A percentile compares a stretch with the other conserved stretches of the same genome.
Conservation (phyloP, 2,113 vertebrate genomes). For the Thomomys bottae region DNA sequence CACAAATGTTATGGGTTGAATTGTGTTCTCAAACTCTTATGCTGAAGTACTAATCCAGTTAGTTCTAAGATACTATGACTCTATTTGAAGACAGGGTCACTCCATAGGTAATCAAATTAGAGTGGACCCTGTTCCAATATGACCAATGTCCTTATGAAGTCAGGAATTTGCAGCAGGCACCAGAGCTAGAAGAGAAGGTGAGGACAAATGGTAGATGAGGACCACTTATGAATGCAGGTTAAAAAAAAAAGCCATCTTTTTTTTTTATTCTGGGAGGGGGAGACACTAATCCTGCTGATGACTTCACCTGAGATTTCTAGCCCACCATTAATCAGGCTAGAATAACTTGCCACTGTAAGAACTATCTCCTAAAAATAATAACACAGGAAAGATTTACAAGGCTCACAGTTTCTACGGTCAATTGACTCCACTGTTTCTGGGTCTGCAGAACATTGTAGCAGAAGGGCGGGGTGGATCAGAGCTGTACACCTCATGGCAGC, state of each 20-base stretch:
- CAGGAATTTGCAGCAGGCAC: background rate
- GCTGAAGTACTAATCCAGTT: background rate
- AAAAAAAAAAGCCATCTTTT: background rate
- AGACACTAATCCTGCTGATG: background rate
- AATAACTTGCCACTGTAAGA: too few relatives aligned
- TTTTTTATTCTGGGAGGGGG: too few relatives aligned
- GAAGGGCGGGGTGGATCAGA: too few relatives aligned
- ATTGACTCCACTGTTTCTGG: too few relatives aligned
- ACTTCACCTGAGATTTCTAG: background rate
- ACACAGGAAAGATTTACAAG: too few relatives aligned
- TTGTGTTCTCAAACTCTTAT: background rate
- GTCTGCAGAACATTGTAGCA: too few relatives aligned
- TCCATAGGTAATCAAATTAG: background rate
- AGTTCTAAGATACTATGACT: background rate
- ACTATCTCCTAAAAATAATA: too few relatives aligned
- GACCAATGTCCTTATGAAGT: background rate
- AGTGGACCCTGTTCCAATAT: background rate
- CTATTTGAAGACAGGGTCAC: background rate
- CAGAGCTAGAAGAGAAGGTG: background rate
- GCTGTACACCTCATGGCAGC: too few relatives aligned
- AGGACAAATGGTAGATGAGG: background rate
- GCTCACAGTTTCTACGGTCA: too few relatives aligned
- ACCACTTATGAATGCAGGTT: background rate
- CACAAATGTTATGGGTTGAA: too few relatives aligned
- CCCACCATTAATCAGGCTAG: too few relatives aligned